These are phyloP conservation scores for Zhengitettix transpicula DNA, from an alignment of 2,888 invertebrate genomes.

Conservation along the genomic window DNA sequence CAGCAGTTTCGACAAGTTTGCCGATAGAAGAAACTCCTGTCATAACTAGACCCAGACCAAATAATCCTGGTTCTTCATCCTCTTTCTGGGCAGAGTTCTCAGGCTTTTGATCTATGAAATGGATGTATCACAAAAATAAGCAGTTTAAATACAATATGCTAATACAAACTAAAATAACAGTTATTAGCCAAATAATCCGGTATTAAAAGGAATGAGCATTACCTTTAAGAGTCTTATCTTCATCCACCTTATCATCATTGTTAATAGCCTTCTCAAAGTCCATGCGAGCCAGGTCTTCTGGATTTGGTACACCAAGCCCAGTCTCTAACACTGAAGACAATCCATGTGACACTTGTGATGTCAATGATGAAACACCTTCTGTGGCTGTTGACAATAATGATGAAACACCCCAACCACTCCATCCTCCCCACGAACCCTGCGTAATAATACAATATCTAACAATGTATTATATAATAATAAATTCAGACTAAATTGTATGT, in stretches of 20 bases:
- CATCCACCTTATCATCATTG: too few species aligned
- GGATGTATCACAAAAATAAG: background rate
- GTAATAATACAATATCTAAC: background rate
- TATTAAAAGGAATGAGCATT: too few species aligned
- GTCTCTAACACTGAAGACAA: conserved; percentile 60
- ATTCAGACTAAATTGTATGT: background rate
- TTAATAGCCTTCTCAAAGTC: conserved; percentile 11
- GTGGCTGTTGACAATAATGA: conserved; percentile 60
- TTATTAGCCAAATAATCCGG: too few species aligned
- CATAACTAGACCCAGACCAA: conserved; percentile 43
- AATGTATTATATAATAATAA: background rate
- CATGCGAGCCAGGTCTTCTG: conserved; percentile 53
- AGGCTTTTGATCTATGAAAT: conserved; percentile 1
- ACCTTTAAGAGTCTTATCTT: too few species aligned
- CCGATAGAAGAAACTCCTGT: conserved; percentile 40
- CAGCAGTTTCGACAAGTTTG: conserved; percentile 52
- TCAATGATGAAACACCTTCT: conserved; percentile 58
- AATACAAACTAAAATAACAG: too few species aligned
- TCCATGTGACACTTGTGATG: conserved; percentile 67
- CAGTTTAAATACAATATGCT: too few species aligned
- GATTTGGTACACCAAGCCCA: conserved; percentile 68
- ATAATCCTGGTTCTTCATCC: conserved; percentile 20
- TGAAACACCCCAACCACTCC: conserved; percentile 63
- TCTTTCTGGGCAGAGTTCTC: background rate
- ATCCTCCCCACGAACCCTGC: conserved; percentile 31